phyloP scores from a whole-genome alignment of 2,888 invertebrate species.

The Venustoraphidia nigricollis region DNA sequence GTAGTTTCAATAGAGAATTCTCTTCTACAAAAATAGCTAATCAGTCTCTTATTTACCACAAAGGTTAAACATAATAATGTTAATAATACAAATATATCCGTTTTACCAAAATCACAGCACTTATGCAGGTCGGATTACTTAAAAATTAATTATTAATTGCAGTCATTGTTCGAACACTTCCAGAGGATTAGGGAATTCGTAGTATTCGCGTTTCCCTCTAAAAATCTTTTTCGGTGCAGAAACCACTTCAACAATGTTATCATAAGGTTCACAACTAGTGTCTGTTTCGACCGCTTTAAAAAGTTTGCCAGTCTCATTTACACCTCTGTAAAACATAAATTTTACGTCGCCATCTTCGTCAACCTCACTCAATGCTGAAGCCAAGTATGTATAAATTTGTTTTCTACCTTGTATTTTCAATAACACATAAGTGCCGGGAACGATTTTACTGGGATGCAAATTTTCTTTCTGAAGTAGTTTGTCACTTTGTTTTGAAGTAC shows the following conservation, averaged over 20 bases:
- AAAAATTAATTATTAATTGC: no score
- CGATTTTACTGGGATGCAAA: constrained; percentile 9
- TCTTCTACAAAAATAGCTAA: no score
- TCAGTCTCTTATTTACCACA: no score
- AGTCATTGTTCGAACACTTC: no score
- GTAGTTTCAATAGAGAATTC: no score
- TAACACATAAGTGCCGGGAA: not conserved
- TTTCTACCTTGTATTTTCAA: constrained; percentile 1
- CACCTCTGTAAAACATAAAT: not conserved
- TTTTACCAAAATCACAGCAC: no score
- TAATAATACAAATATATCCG: no score
- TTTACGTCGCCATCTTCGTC: constrained; percentile 5
- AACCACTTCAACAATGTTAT: constrained; percentile 6
- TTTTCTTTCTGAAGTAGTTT: constrained; percentile 9
- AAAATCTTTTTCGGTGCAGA: no score
- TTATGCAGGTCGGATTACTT: no score
- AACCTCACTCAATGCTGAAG: constrained; percentile 5
- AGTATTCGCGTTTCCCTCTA: no score
- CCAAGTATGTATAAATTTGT: constrained; percentile 5
- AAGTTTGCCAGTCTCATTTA: constrained; percentile 5
- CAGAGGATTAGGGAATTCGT: no score
- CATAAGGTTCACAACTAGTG: constrained; percentile 5
- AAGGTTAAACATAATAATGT: no score
- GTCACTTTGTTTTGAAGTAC: constrained; percentile 8
- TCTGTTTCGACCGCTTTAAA: constrained; percentile 7